Percentiles rank a stretch among this genome's conserved stretches.
These are phyloP conservation scores for Chrysolina americana DNA, from an alignment of 2,888 invertebrate species.

Conservation along the genomic window DNA sequence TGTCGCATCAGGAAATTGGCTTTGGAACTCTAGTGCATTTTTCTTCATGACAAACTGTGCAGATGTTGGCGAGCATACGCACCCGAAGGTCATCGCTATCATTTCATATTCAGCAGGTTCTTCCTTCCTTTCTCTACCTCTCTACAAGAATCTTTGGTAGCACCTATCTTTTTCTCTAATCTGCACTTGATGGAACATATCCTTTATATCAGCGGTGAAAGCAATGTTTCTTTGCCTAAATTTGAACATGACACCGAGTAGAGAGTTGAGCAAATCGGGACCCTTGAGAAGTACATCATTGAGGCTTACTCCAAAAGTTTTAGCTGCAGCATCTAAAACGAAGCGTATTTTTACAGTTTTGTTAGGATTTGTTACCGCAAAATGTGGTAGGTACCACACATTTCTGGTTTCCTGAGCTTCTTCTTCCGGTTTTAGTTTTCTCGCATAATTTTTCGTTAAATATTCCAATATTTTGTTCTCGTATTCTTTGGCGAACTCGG, in stretches of 20 bases:
- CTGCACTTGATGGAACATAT: conserved; percentile 25
- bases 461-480: background rate
- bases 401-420: background rate
- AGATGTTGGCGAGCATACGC: conserved; percentile 50
- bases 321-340: conserved; percentile 30
- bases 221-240: conserved; percentile 34
- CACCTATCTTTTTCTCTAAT: conserved; percentile 54
- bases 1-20: background rate
- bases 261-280: conserved; percentile 47
- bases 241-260: conserved; percentile 44
- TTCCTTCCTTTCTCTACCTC: conserved; percentile 25
- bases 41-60: conserved; percentile 51
- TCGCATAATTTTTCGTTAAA: background rate
- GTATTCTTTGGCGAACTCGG: background rate
- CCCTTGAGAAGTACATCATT: conserved; percentile 38
- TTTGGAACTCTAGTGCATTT: conserved; percentile 26
- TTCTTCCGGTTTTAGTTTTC: background rate
- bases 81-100: conserved; percentile 54
- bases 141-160: conserved; percentile 38
- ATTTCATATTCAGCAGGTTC: conserved; percentile 46
- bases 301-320: conserved; percentile 28
- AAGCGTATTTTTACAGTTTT: background rate
- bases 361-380: no score
- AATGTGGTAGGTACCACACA: no score
- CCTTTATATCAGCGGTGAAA: background rate